phyloP scores from a whole-genome alignment of 2,797 vertebrate species.

The Ctenosaura bakeri region DNA sequence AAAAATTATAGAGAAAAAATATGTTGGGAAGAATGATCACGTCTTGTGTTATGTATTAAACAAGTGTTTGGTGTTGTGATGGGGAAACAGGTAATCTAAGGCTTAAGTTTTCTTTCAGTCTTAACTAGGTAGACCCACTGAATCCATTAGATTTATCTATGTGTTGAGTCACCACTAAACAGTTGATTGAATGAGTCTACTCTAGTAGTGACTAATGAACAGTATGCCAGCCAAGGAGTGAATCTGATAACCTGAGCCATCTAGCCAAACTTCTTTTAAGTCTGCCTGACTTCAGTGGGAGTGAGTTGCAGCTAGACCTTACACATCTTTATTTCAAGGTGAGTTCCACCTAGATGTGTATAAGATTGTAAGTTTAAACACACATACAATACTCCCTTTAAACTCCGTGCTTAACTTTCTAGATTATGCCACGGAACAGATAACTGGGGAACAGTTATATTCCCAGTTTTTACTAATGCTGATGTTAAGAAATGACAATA shows the following conservation, averaged over 20 bases:
- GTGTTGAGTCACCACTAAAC: too few species aligned
- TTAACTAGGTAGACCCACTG: too few species aligned
- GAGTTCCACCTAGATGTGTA: background rate
- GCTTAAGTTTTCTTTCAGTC: too few species aligned
- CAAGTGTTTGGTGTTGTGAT: background rate
- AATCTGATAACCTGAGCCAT: background rate
- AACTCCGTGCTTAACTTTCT: background rate
- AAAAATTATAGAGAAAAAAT: background rate
- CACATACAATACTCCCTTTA: background rate
- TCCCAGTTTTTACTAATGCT: constrained; percentile 29
- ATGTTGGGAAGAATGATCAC: background rate
- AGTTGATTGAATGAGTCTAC: too few species aligned
- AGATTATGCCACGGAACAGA: background rate
- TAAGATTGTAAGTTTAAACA: background rate
- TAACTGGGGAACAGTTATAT: background rate
- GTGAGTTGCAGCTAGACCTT: background rate
- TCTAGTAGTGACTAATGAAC: too few species aligned
- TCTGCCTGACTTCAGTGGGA: background rate
- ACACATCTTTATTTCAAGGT: background rate
- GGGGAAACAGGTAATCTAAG: background rate
- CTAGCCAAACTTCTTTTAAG: background rate
- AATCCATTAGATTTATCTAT: too few species aligned
- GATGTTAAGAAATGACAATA: background rate
- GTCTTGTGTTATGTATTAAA: background rate
- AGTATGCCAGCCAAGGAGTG: background rate